Percentiles rank a stretch among this genome's conserved stretches.
phyloP scores from a whole-genome alignment of 2,888 invertebrate species.

The Meghimatium bilineatum region DNA sequence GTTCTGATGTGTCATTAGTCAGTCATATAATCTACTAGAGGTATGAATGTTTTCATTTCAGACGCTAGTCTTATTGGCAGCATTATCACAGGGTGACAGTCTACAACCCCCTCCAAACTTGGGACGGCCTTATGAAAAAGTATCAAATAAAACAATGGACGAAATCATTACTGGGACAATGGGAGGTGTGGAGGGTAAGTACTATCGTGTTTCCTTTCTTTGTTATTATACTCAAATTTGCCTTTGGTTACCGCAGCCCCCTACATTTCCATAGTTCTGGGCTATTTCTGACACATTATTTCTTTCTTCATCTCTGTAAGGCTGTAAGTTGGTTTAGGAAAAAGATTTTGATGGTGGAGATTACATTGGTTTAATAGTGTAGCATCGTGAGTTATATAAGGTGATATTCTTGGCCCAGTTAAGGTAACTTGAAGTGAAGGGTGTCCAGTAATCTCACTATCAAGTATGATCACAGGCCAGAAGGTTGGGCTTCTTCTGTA shows the following conservation, averaged over 20 bases:
- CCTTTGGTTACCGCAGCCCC: background rate
- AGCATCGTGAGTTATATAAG: background rate
- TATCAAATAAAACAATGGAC: conserved; percentile 66
- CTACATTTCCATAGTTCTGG: background rate
- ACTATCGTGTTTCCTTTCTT: background rate
- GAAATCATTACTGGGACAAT: conserved; percentile 64
- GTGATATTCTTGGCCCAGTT: too few species aligned
- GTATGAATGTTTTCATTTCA: background rate
- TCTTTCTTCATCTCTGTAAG: too few species aligned
- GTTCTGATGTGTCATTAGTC: too few species aligned
- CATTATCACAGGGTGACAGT: background rate
- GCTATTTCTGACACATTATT: too few species aligned
- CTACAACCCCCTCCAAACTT: conserved; percentile 11
- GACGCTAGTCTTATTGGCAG: background rate
- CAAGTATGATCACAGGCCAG: too few species aligned
- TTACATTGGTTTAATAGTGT: background rate
- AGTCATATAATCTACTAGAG: too few species aligned
- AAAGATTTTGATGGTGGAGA: too few species aligned
- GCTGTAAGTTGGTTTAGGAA: too few species aligned
- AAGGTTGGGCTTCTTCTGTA: too few species aligned
- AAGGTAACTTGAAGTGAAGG: too few species aligned
- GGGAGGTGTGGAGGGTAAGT: conserved; percentile 66
- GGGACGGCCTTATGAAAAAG: conserved; percentile 31
- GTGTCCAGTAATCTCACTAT: too few species aligned
- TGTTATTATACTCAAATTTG: background rate